phyloP scores from a whole-genome alignment of 2,797 vertebrate species.

The Alca torda region DNA sequence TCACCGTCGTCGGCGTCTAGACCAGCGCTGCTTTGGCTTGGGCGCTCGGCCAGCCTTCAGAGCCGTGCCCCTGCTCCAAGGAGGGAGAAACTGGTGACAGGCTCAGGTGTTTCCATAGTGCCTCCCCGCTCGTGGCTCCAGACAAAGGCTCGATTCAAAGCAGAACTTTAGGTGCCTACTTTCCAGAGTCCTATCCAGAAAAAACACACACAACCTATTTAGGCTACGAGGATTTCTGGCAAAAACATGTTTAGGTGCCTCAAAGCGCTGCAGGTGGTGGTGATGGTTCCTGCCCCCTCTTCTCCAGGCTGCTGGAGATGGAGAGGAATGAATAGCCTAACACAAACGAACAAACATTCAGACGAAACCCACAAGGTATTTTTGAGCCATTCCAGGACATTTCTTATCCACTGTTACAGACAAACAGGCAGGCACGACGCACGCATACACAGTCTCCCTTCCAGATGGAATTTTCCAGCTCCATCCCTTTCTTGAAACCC shows the following conservation, averaged over 20 bases:
- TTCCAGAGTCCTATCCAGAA: conserved; percentile 58
- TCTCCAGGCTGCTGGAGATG: conserved; percentile 37
- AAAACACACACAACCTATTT: conserved; percentile 57
- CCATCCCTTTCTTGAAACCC: conserved; percentile 50
- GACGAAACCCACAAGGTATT: conserved; percentile 65
- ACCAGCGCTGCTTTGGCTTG: neutral
- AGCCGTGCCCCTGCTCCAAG: neutral
- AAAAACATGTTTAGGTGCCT: conserved; percentile 65
- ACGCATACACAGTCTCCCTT: conserved; percentile 36
- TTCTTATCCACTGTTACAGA: conserved; percentile 68
- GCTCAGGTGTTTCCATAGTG: conserved; percentile 51
- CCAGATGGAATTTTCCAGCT: conserved; percentile 68
- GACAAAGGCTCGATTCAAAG: conserved; percentile 61
- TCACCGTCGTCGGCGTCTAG: neutral
- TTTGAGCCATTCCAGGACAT: conserved; percentile 61
- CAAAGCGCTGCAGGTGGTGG: conserved; percentile 57
- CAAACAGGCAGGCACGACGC: conserved; percentile 56
- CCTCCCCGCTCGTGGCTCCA: neutral
- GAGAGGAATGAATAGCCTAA: conserved; percentile 33
- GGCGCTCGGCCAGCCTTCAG: neutral
- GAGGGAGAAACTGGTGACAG: conserved; percentile 8
- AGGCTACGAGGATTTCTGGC: conserved; percentile 37
- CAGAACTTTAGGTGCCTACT: conserved; percentile 47
- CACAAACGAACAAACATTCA: conserved; percentile 38
- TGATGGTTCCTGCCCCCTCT: conserved; percentile 50